Percentiles rank a stretch among this genome's conserved stretches.
Evolutionary conservation across 2,797 vertebrate genomes (phyloP).

Genomic region (Coccyzus lansbergi): DNA sequence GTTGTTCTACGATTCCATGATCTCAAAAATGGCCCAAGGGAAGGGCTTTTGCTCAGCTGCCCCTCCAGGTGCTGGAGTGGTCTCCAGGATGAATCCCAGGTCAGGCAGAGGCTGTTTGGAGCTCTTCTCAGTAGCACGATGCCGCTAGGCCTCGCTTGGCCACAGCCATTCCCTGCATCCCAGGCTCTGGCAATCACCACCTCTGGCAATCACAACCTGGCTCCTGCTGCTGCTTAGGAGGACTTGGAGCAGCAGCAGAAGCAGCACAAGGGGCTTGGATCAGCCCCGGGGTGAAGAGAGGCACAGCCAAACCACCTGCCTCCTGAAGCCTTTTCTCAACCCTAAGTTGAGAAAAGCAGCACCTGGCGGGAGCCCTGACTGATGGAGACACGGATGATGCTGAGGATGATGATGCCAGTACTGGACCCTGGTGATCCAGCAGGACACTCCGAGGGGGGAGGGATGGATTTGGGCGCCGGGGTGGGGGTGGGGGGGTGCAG

Average conservation of each 20-base stretch:
- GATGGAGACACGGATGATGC: neutral
- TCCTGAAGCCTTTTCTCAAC: neutral
- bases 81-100: neutral
- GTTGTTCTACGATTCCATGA: too few species aligned
- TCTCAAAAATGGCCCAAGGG: neutral
- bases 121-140: neutral
- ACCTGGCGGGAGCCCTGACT: neutral
- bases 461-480: too few species aligned
- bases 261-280: too few species aligned
- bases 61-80: rapidly evolving
- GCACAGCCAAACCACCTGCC: neutral
- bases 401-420: neutral
- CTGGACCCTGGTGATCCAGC: too few species aligned
- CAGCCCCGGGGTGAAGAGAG: neutral
- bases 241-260: neutral
- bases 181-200: neutral
- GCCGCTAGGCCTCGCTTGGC: neutral
- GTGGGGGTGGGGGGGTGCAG: too few species aligned
- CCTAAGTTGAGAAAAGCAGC: too few species aligned
- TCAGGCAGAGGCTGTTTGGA: neutral
- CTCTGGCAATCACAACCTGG: neutral
- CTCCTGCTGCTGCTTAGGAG: neutral
- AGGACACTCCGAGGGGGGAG: too few species aligned
- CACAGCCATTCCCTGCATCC: neutral
- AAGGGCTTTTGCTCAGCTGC: neutral